Evolutionary conservation across 1,140 invertebrate species (phyloP).

Genomic region (Drosophila hydei): DNA sequence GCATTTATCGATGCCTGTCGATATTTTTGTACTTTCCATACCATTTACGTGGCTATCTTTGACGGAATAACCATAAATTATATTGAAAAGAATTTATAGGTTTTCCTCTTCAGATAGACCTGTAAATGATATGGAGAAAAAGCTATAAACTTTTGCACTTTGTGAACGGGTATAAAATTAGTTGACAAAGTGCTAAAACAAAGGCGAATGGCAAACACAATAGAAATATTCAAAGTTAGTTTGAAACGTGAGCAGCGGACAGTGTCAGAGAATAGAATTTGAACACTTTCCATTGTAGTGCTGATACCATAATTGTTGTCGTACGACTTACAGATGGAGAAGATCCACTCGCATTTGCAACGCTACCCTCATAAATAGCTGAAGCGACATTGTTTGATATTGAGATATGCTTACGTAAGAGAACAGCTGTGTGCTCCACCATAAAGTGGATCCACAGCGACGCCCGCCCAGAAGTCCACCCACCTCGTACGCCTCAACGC

Average conservation of each 20-base stretch:
- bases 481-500: constrained; percentile 29
- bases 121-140: too few species aligned
- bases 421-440: constrained; percentile 5
- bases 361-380: constrained; percentile 2
- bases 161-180: neutral
- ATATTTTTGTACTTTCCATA: too few species aligned
- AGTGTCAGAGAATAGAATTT: constrained; percentile 2
- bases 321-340: constrained; percentile 12
- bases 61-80: too few species aligned
- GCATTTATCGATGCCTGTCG: too few species aligned
- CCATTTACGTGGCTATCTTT: too few species aligned
- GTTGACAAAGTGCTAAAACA: neutral
- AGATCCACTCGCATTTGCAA: constrained; percentile 31
- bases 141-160: too few species aligned
- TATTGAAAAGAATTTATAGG: too few species aligned
- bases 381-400: constrained; percentile 24
- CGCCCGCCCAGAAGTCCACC: constrained; percentile 26
- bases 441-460: constrained; percentile 11
- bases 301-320: neutral
- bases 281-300: constrained; percentile 20
- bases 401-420: constrained; percentile 35
- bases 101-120: too few species aligned
- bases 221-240: neutral
- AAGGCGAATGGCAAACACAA: neutral
- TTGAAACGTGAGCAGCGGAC: constrained; percentile 2